phyloP scores from a whole-genome alignment of 2,888 invertebrate species.

The Macaria notata region DNA sequence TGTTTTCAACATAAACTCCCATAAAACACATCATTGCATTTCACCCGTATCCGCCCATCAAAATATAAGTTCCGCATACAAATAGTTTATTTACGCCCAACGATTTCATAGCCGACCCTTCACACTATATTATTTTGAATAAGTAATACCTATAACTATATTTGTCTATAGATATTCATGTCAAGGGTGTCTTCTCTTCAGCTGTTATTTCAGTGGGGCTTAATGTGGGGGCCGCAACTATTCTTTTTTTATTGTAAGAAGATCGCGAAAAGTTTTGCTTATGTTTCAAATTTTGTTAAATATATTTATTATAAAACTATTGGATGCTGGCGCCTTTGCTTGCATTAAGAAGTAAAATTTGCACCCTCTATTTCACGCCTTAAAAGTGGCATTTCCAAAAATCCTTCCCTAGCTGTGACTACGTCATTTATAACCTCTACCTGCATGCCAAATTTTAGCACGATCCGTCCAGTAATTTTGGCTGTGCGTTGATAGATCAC shows the following conservation, averaged over 20 bases:
- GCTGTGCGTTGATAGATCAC: too few relatives aligned
- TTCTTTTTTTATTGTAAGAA: not conserved
- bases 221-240: not conserved
- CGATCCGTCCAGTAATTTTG: too few relatives aligned
- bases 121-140: slow-evolving; percentile 29
- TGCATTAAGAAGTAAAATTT: too few relatives aligned
- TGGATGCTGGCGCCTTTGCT: too few relatives aligned
- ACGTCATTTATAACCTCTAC: too few relatives aligned
- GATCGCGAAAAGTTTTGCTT: too few relatives aligned
- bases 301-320: too few relatives aligned
- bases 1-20: not conserved
- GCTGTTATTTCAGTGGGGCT: slow-evolving; percentile 15
- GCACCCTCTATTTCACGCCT: too few relatives aligned
- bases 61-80: slow-evolving; percentile 20
- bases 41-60: slow-evolving; percentile 13
- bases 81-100: slow-evolving; percentile 24
- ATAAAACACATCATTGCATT: slow-evolving; percentile 23
- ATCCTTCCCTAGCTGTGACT: too few relatives aligned
- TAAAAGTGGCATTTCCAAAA: too few relatives aligned
- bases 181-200: slow-evolving; percentile 34
- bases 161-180: slow-evolving; percentile 26
- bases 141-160: slow-evolving; percentile 27
- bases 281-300: too few relatives aligned
- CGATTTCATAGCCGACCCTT: slow-evolving; percentile 25
- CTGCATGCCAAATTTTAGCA: too few relatives aligned